Conservation (phyloP, 2,797 vertebrate genomes). For the Anabacerthia variegaticeps region DNA sequence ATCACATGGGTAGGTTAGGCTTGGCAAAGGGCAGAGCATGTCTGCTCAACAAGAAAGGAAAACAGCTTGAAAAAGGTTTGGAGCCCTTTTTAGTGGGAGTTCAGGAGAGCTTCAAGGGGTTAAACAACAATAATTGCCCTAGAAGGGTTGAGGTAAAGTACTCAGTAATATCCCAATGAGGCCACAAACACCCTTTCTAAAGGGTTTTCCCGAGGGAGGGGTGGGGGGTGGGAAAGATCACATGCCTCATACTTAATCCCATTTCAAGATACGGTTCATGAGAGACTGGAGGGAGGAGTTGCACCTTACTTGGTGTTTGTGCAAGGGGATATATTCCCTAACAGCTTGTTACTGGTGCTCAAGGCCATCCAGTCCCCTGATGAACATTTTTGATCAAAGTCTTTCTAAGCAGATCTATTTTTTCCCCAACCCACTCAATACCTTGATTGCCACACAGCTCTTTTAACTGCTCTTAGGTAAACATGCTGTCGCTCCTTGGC, state of each 20-base stretch:
- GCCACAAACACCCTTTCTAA: background rate
- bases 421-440: slow-evolving; percentile 55
- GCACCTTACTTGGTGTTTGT: background rate
- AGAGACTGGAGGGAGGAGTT: background rate
- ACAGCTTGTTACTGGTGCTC: background rate
- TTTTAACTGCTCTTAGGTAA: slow-evolving; percentile 68
- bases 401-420: slow-evolving; percentile 62
- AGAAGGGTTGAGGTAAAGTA: background rate
- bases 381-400: slow-evolving; percentile 43
- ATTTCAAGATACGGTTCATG: background rate
- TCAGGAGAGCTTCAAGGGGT: background rate
- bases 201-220: background rate
- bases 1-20: background rate
- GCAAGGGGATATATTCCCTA: background rate
- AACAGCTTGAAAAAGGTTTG: background rate
- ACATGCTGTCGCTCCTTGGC: slow-evolving; percentile 47
- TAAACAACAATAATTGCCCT: background rate
- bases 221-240: too few relatives aligned
- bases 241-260: background rate
- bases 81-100: background rate
- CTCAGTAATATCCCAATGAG: background rate
- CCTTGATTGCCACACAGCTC: slow-evolving; percentile 64
- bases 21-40: background rate
- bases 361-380: background rate
- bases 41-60: background rate